Conservation (phyloP, 2,888 invertebrate species). For the Andrena camellia region DNA sequence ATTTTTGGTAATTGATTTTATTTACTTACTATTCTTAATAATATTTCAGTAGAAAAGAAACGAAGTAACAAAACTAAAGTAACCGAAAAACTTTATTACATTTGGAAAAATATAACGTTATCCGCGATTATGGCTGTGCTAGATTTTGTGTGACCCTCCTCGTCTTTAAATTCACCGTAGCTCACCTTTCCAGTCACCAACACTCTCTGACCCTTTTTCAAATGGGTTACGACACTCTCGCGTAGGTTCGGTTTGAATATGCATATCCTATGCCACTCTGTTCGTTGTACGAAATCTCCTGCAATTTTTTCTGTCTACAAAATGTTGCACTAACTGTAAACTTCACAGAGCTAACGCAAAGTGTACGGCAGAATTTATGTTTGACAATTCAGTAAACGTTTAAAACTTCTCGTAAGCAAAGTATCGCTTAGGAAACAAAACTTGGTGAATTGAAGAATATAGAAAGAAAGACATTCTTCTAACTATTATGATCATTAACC, state of each 20-base stretch:
- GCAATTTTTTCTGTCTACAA: conserved; percentile 65
- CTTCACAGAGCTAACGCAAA: not conserved
- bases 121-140: conserved; percentile 95
- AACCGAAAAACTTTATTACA: not conserved
- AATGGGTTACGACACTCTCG: conserved; percentile 91
- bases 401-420: not conserved
- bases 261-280: conserved; percentile 96
- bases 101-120: conserved; percentile 92
- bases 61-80: not conserved
- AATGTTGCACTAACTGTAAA: not conserved
- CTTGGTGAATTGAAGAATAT: too few relatives aligned
- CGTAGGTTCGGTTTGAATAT: conserved; percentile 94
- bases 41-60: not conserved
- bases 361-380: not conserved
- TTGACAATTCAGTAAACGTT: not conserved
- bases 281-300: conserved; percentile 93
- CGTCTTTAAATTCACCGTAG: conserved; percentile 94
- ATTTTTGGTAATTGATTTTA: not conserved
- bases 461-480: too few relatives aligned
- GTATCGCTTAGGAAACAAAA: too few relatives aligned
- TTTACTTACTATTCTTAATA: not conserved
- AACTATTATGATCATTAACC: too few relatives aligned
- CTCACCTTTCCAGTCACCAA: conserved; percentile 93
- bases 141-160: conserved; percentile 89
- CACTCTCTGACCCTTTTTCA: conserved; percentile 95